Conservation (phyloP, 1,140 invertebrate species). For the Penaeus indicus region DNA sequence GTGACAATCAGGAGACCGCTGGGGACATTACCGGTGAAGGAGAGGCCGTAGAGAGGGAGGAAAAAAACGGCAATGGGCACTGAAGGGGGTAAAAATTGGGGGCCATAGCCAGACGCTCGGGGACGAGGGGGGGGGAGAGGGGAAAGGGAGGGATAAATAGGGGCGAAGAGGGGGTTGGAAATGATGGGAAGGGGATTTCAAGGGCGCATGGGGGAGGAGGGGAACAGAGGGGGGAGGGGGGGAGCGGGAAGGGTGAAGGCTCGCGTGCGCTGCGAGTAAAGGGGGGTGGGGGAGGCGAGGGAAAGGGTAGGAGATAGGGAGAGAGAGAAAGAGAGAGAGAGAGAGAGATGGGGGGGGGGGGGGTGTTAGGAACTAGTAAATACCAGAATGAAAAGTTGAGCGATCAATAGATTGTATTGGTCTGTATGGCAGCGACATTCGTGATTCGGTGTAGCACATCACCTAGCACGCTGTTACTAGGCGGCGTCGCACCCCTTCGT, state of each 20-base stretch:
- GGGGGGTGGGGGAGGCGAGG: not conserved
- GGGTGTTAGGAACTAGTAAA: not conserved
- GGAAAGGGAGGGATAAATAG: conserved; percentile 2
- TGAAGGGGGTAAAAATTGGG: no score
- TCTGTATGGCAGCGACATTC: no score
- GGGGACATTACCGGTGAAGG: no score
- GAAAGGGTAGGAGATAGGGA: not conserved
- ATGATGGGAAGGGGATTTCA: not conserved
- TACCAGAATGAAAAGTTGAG: not conserved
- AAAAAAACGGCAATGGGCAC: no score
- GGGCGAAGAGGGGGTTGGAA: not conserved
- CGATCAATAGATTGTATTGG: not conserved
- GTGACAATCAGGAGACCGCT: no score
- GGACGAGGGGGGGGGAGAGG: not conserved
- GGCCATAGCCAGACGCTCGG: not conserved
- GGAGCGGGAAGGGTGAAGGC: not conserved
- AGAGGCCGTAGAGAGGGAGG: no score
- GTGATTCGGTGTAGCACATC: no score
- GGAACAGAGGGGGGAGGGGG: not conserved
- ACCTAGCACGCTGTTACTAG: no score
- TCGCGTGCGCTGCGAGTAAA: not conserved
- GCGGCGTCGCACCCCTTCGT: no score
- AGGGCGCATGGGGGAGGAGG: not conserved
- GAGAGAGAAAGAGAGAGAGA: not conserved
- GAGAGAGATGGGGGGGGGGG: not conserved